Percentiles rank a stretch among this genome's conserved stretches.
Conservation (phyloP, 2,888 invertebrate species). For the Zootermopsis nevadensis region DNA sequence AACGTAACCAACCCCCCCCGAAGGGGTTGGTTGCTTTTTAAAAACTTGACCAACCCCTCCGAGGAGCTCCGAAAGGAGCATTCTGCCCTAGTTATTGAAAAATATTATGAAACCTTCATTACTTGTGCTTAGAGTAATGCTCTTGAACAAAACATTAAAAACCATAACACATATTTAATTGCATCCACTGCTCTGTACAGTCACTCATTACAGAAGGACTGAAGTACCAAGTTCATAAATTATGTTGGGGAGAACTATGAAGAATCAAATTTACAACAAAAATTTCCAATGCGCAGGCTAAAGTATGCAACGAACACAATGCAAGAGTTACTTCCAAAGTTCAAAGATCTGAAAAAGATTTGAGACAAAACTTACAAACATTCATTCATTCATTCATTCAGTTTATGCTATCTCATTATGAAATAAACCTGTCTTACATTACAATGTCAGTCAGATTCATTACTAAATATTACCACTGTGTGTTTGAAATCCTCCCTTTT, state of each 20-base stretch:
- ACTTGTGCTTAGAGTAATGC: too few relatives aligned
- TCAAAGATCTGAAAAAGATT: not conserved
- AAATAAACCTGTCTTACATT: not conserved
- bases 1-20: too few relatives aligned
- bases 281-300: not conserved
- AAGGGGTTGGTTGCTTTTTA: too few relatives aligned
- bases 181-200: not conserved
- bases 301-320: not conserved
- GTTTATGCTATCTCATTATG: not conserved
- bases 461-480: too few relatives aligned
- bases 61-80: too few relatives aligned
- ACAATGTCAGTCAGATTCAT: too few relatives aligned
- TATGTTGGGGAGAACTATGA: not conserved
- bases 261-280: not conserved
- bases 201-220: not conserved
- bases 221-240: not conserved
- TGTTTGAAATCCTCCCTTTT: too few relatives aligned
- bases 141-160: not conserved
- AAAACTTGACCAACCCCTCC: too few relatives aligned
- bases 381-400: not conserved
- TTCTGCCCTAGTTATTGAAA: too few relatives aligned
- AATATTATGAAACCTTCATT: too few relatives aligned
- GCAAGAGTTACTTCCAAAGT: not conserved
- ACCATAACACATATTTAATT: constrained; percentile 1
- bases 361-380: too few relatives aligned